These are phyloP conservation scores for Thymelicus lineola DNA, from an alignment of 2,888 invertebrate species.

Conservation along the genomic window DNA sequence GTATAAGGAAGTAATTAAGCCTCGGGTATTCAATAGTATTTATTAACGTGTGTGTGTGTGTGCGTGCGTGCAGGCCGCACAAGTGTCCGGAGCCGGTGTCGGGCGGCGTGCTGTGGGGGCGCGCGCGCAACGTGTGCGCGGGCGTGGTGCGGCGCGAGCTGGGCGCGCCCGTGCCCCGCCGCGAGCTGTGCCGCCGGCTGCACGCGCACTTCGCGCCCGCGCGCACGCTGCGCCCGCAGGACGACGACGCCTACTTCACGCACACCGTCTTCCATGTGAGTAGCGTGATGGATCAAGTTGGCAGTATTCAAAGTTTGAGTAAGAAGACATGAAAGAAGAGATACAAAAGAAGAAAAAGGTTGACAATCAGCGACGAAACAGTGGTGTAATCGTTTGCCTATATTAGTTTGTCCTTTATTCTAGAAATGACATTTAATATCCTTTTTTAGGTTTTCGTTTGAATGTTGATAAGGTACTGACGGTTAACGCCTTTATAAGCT, in stretches of 20 bases:
- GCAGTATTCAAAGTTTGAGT: too few relatives aligned
- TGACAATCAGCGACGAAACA: too few relatives aligned
- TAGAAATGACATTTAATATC: too few relatives aligned
- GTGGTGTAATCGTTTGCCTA: too few relatives aligned
- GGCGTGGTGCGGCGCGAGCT: constrained; percentile 90
- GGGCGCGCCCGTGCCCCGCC: constrained; percentile 73
- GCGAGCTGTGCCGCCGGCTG: constrained; percentile 62
- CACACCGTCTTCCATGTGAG: constrained; percentile 90
- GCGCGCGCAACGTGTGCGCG: constrained; percentile 90
- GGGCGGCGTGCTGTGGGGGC: constrained; percentile 67
- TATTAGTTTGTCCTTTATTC: too few relatives aligned
- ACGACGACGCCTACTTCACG: constrained; percentile 87
- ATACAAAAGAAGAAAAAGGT: too few relatives aligned
- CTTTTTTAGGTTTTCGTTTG: too few relatives aligned
- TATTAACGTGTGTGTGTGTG: not conserved
- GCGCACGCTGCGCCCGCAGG: constrained; percentile 76
- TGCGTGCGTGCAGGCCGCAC: constrained; percentile 89
- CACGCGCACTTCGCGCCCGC: constrained; percentile 79
- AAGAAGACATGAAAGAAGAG: too few relatives aligned
- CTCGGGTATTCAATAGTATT: too few relatives aligned
- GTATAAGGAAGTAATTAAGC: too few relatives aligned
- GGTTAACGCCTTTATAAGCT: too few relatives aligned
- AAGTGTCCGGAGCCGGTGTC: constrained; percentile 93
- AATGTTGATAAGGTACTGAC: too few relatives aligned
- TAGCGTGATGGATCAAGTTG: constrained; percentile 29